phyloP scores from a whole-genome alignment of 2,113 vertebrate species.

The Astatoreochromis straeleni region DNA sequence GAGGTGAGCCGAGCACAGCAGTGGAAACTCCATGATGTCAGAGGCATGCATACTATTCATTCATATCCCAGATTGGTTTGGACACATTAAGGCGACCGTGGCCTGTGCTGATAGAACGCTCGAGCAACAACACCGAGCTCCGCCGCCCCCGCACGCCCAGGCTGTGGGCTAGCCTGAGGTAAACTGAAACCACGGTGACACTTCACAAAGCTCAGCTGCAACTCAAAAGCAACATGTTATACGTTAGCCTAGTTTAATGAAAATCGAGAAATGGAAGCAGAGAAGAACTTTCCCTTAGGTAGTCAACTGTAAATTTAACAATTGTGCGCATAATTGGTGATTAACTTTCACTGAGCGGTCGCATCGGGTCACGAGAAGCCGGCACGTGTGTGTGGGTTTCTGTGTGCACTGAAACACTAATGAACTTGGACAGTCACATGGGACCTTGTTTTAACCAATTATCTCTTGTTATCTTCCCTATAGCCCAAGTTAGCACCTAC shows the following conservation, averaged over 20 bases:
- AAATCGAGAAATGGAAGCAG: neutral
- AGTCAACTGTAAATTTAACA: neutral
- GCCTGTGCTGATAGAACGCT: conserved; percentile 25
- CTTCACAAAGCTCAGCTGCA: conserved; percentile 16
- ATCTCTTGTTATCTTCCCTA: neutral
- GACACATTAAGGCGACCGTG: conserved; percentile 23
- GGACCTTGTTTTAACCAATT: conserved; percentile 22
- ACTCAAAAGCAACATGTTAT: neutral
- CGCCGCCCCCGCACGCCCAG: neutral
- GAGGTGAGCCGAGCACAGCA: conserved; percentile 29
- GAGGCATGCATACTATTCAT: conserved; percentile 24
- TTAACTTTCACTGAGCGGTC: neutral
- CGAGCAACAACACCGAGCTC: neutral
- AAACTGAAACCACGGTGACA: conserved; percentile 14
- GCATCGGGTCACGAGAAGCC: neutral
- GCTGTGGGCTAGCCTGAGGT: neutral
- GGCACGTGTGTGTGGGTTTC: neutral
- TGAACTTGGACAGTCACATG: conserved; percentile 21
- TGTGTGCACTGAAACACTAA: neutral
- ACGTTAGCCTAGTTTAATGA: neutral
- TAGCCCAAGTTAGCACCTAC: neutral
- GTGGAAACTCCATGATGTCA: conserved; percentile 73
- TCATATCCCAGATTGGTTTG: conserved; percentile 31
- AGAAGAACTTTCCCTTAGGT: neutral
- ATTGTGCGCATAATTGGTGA: neutral